These are phyloP conservation scores for Eriosoma lanigerum DNA, from an alignment of 1,140 invertebrate genomes.

Conservation along the genomic window DNA sequence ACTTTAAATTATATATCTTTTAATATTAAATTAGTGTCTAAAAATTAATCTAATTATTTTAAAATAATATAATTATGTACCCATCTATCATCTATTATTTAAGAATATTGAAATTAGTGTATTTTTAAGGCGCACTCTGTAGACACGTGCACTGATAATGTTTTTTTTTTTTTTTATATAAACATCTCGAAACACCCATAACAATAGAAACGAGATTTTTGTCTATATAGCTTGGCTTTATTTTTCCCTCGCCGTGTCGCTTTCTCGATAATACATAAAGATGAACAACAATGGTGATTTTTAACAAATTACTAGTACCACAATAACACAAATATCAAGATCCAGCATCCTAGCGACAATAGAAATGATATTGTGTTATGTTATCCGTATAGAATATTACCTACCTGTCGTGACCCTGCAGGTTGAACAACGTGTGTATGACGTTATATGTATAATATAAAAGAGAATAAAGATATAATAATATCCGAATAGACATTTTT, in stretches of 20 bases:
- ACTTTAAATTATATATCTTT: too few species aligned
- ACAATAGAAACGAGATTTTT: constrained; percentile 31
- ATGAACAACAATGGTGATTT: constrained; percentile 4
- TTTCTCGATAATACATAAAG: neutral
- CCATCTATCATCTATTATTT: too few species aligned
- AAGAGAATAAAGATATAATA: neutral
- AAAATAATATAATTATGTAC: too few species aligned
- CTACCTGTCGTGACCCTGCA: neutral
- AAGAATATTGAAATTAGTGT: neutral
- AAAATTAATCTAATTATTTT: too few species aligned
- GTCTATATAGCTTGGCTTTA: constrained; percentile 6
- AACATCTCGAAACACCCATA: constrained; percentile 10
- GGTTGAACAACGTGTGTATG: neutral
- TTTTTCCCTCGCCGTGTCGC: neutral
- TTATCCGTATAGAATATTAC: neutral
- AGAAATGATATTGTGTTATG: neutral
- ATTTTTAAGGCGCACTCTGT: neutral
- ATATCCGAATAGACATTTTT: too few species aligned
- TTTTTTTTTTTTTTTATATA: neutral
- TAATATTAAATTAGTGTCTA: too few species aligned
- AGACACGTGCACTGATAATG: neutral
- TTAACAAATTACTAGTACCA: neutral
- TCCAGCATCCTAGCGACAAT: neutral
- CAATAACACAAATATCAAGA: constrained; percentile 11
- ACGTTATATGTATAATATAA: neutral